A percentile compares a stretch with the other conserved stretches of the same genome.
phyloP scores from a whole-genome alignment of 2,113 vertebrate species.

The Eclectus roratus region DNA sequence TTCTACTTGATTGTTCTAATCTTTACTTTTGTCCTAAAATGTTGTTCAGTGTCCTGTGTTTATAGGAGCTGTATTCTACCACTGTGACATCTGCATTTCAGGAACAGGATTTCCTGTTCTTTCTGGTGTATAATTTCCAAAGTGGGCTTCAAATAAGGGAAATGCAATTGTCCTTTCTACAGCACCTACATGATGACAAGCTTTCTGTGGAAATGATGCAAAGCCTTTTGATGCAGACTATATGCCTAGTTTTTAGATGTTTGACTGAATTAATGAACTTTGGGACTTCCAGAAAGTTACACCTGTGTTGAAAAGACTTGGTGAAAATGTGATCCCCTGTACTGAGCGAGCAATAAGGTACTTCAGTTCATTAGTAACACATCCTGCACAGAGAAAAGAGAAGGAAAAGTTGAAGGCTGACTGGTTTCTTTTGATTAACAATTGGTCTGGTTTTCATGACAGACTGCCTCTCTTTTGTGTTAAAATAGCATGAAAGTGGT shows the following conservation, averaged over 20 bases:
- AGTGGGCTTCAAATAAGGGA: background rate
- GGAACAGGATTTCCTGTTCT: background rate
- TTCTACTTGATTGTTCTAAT: background rate
- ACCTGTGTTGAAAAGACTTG: background rate
- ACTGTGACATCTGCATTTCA: background rate
- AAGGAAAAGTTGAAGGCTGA: background rate
- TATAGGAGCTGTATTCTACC: background rate
- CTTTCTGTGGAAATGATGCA: background rate
- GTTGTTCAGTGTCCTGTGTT: background rate
- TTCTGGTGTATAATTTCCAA: background rate
- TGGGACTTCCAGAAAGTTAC: background rate
- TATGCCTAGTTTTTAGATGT: background rate
- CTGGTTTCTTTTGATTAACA: background rate
- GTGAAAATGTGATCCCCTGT: background rate
- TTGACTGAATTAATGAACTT: background rate
- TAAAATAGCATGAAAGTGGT: background rate
- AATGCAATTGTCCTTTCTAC: background rate
- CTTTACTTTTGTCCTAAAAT: background rate
- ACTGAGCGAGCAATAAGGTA: background rate
- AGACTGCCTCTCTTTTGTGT: background rate
- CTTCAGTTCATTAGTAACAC: background rate
- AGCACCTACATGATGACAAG: background rate
- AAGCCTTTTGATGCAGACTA: background rate
- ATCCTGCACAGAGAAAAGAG: background rate
- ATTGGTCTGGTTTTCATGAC: background rate